These are phyloP conservation scores for Agrotis segetum DNA, from an alignment of 2,888 invertebrate species.

Conservation along the genomic window DNA sequence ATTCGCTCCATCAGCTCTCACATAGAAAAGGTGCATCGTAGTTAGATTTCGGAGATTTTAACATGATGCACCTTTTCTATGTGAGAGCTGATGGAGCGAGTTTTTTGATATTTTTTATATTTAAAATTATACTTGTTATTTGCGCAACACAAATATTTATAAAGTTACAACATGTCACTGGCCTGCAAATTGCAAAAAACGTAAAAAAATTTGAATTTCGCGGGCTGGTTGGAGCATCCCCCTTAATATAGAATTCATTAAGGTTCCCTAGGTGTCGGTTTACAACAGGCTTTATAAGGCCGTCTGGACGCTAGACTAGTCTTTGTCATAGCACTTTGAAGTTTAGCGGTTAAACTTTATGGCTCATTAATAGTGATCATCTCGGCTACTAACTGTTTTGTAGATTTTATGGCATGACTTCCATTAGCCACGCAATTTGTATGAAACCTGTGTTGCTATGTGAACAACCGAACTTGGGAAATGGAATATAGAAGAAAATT, in stretches of 20 bases:
- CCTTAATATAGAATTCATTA: constrained; percentile 65
- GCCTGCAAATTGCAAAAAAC: no score
- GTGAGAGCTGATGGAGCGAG: no score
- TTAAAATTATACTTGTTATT: no score
- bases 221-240: no score
- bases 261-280: constrained; percentile 41
- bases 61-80: no score
- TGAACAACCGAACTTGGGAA: not conserved
- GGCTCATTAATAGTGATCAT: constrained; percentile 61
- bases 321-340: constrained; percentile 53
- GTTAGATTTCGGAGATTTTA: no score
- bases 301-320: constrained; percentile 51
- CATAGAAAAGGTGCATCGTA: no score
- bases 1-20: no score
- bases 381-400: constrained; percentile 55
- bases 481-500: not conserved
- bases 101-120: no score
- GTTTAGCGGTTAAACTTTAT: constrained; percentile 58
- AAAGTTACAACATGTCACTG: no score
- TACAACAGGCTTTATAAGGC: constrained; percentile 59
- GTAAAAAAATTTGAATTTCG: no score
- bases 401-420: constrained; percentile 53
- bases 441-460: constrained; percentile 38
- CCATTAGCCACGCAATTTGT: constrained; percentile 42
- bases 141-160: no score